phyloP scores from a whole-genome alignment of 2,888 invertebrate genomes.

The Neuroscelio doddi region DNA sequence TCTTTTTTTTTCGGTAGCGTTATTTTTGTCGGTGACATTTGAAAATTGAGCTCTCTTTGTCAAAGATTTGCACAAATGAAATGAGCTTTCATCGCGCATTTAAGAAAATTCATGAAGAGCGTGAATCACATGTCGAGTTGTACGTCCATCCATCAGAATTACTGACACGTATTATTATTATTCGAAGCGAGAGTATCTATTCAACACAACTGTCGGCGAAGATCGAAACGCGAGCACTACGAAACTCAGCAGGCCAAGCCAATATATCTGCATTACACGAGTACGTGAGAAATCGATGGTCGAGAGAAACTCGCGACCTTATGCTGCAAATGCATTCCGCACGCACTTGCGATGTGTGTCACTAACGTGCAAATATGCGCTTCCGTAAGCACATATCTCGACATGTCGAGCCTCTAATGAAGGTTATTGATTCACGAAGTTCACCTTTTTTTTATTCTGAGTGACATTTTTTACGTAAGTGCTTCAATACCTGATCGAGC shows the following conservation, averaged over 20 bases:
- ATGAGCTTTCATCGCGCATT: neutral
- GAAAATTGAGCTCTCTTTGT: no score
- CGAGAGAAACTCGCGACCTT: constrained; percentile 23
- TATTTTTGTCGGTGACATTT: no score
- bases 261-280: constrained; percentile 3
- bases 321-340: constrained; percentile 15
- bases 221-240: neutral
- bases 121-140: constrained; percentile 4
- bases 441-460: neutral
- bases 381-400: constrained; percentile 7
- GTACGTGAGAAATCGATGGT: constrained; percentile 29
- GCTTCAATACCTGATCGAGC: no score
- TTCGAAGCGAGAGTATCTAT: constrained; percentile 11
- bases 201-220: constrained; percentile 7
- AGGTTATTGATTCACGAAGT: constrained; percentile 28
- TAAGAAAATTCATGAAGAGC: constrained; percentile 15
- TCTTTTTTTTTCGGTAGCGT: no score
- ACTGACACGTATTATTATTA: constrained; percentile 19
- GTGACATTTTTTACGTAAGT: no score
- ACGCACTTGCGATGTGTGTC: constrained; percentile 23
- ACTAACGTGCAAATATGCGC: constrained; percentile 6
- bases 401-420: constrained; percentile 18
- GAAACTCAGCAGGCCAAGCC: neutral
- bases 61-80: no score
- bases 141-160: constrained; percentile 17